Evolutionary conservation across 2,113 vertebrate species (phyloP).

Genomic region (Hippopotamus amphibius): DNA sequence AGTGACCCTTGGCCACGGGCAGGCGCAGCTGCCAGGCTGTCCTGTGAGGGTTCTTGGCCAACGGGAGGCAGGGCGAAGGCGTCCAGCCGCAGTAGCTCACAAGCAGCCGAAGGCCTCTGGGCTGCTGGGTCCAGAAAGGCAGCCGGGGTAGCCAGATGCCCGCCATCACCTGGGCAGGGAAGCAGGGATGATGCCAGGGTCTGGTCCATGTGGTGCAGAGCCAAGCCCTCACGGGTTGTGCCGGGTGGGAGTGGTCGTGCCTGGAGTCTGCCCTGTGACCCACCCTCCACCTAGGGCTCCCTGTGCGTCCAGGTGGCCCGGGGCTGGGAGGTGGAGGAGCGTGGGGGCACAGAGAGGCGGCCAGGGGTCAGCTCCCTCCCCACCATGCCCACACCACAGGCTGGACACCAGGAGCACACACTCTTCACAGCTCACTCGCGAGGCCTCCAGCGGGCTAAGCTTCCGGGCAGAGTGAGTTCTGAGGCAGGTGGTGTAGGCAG

Average conservation of each 20-base stretch:
- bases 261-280: too few relatives aligned
- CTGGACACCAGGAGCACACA: too few relatives aligned
- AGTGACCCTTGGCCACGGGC: accelerated
- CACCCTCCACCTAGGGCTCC: too few relatives aligned
- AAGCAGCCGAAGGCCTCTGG: accelerated
- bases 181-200: accelerated
- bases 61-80: accelerated
- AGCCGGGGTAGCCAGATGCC: accelerated
- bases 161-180: accelerated
- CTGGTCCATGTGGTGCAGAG: not conserved
- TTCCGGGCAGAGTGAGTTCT: not conserved
- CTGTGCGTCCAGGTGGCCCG: not conserved
- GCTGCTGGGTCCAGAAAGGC: not conserved
- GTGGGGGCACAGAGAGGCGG: not conserved
- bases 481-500: not conserved
- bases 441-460: not conserved
- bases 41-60: not conserved
- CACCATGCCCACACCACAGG: not conserved
- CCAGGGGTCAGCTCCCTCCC: not conserved
- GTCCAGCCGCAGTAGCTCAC: accelerated
- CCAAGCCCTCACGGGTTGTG: not conserved
- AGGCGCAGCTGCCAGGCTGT: not conserved
- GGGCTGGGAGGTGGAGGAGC: not conserved
- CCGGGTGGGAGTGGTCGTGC: too few relatives aligned
- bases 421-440: accelerated